These are phyloP conservation scores for Asobara japonica DNA, from an alignment of 1,140 invertebrate species.

Conservation along the genomic window DNA sequence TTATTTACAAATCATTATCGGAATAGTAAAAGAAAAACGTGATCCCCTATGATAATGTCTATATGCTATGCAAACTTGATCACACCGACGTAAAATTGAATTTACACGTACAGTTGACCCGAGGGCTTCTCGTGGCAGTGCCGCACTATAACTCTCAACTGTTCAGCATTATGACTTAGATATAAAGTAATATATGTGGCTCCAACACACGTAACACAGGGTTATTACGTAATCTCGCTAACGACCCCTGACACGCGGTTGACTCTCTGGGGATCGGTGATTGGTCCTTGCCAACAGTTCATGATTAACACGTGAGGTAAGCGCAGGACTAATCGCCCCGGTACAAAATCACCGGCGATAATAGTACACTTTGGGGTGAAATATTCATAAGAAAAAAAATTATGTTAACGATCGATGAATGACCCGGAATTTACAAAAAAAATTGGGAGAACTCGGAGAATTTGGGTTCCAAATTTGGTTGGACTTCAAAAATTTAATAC, in stretches of 20 bases:
- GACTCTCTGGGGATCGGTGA: constrained; percentile 19
- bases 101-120: not conserved
- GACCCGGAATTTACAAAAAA: not conserved
- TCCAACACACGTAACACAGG: constrained; percentile 19
- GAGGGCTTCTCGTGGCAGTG: not conserved
- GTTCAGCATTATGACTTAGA: not conserved
- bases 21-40: too few relatives aligned
- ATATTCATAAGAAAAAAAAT: not conserved
- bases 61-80: too few relatives aligned
- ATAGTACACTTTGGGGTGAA: not conserved
- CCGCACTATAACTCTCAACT: not conserved
- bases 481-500: too few relatives aligned
- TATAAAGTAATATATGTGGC: constrained; percentile 28
- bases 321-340: not conserved
- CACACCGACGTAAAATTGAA: not conserved
- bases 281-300: constrained; percentile 9
- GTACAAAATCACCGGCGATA: not conserved
- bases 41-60: constrained; percentile 11
- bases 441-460: too few relatives aligned
- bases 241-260: constrained; percentile 41
- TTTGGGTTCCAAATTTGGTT: too few relatives aligned
- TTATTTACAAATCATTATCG: too few relatives aligned
- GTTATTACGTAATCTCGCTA: constrained; percentile 45
- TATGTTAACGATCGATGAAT: not conserved
- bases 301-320: constrained; percentile 26